Evolutionary conservation across 2,888 invertebrate species (phyloP).

Genomic region (Hypomecis punctinalis): DNA sequence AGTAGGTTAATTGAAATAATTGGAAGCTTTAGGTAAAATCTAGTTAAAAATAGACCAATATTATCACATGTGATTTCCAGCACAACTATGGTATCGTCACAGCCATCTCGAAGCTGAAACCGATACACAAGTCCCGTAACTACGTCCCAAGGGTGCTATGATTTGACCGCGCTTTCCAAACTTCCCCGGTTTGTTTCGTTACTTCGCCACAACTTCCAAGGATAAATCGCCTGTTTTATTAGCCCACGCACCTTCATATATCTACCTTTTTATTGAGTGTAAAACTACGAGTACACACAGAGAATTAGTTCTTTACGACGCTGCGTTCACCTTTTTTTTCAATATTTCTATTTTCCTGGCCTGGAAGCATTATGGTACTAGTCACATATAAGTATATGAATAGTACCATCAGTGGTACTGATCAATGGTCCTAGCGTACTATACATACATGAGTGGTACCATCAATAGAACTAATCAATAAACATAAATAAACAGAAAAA

Average conservation of each 20-base stretch:
- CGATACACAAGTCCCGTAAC: constrained; percentile 64
- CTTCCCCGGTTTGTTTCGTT: constrained; percentile 62
- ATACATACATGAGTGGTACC: no score
- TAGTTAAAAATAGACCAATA: no score
- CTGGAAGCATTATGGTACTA: no score
- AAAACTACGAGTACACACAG: constrained; percentile 34
- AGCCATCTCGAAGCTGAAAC: constrained; percentile 23
- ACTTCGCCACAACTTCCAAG: constrained; percentile 51
- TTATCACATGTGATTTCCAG: constrained; percentile 8
- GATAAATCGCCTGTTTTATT: constrained; percentile 64
- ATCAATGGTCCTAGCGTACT: no score
- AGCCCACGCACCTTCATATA: constrained; percentile 54
- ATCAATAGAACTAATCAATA: no score
- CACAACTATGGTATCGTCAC: constrained; percentile 14
- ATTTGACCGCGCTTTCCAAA: constrained; percentile 74
- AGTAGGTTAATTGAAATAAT: no score
- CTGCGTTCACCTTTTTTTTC: constrained; percentile 20
- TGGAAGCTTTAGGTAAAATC: no score
- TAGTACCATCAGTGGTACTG: no score
- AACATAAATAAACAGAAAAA: no score
- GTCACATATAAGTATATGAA: neutral
- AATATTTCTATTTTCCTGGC: no score
- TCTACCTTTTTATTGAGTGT: constrained; percentile 54
- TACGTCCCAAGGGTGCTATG: constrained; percentile 70
- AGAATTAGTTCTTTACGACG: constrained; percentile 27